A percentile compares a stretch with the other conserved stretches of the same genome.
Evolutionary conservation across 2,797 vertebrate genomes (phyloP).

Genomic region (Scleropages formosus): DNA sequence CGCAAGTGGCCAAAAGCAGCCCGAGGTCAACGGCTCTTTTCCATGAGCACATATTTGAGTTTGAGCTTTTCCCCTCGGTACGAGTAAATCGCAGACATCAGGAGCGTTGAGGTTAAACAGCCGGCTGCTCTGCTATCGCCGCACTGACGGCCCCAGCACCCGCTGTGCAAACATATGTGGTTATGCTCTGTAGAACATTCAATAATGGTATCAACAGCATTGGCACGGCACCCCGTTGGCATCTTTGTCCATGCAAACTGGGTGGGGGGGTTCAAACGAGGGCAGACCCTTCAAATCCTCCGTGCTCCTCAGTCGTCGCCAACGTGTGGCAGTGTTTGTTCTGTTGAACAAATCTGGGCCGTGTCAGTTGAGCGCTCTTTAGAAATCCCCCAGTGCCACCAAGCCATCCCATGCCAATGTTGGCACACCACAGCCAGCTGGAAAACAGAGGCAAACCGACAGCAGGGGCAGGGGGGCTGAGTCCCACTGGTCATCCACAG

Average conservation of each 20-base stretch:
- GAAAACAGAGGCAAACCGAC: not conserved
- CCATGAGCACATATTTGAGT: conserved; percentile 11
- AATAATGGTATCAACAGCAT: conserved; percentile 68
- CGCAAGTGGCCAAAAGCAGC: not conserved
- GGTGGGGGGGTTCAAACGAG: not conserved
- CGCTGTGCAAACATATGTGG: conserved; percentile 57
- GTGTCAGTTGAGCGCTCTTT: conserved; percentile 34
- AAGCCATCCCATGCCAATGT: not conserved
- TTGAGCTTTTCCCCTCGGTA: not conserved
- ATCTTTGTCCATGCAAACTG: conserved; percentile 50
- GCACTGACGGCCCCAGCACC: conserved; percentile 52
- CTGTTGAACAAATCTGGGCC: conserved; percentile 46
- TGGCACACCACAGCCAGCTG: not conserved
- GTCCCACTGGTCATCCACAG: no score
- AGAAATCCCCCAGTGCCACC: conserved; percentile 29
- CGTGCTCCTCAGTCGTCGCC: not conserved
- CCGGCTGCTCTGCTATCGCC: conserved; percentile 47
- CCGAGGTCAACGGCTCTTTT: not conserved
- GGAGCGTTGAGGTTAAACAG: conserved; percentile 38
- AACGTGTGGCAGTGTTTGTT: conserved; percentile 53
- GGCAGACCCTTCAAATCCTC: not conserved
- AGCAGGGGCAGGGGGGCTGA: no score
- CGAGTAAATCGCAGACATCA: not conserved
- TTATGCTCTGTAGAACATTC: conserved; percentile 64
- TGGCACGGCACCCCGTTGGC: conserved; percentile 42